Percentiles rank a stretch among this genome's conserved stretches.
Evolutionary conservation across 2,888 invertebrate genomes (phyloP).

Genomic region (Falcaria lacertinaria): DNA sequence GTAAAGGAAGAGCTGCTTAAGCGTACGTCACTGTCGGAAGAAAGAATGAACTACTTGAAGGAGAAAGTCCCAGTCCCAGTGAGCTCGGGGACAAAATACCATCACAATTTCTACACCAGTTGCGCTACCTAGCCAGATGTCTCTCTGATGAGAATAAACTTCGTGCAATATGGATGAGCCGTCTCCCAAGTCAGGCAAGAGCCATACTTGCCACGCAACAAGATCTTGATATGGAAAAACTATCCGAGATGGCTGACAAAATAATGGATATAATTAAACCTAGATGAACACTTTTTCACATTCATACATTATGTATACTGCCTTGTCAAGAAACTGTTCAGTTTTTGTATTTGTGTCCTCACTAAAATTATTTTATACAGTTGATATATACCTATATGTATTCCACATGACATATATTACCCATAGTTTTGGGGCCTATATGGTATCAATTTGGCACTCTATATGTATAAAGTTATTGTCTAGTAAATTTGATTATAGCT

Average conservation of each 20-base stretch:
- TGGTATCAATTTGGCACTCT: too few species aligned
- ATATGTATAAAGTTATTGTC: too few species aligned
- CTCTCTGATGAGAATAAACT: not conserved
- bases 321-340: too few species aligned
- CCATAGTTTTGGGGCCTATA: too few species aligned
- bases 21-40: not conserved
- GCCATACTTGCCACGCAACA: not conserved
- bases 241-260: not conserved
- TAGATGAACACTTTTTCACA: too few species aligned
- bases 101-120: not conserved
- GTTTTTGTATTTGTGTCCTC: too few species aligned
- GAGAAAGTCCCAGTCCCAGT: not conserved
- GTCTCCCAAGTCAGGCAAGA: not conserved
- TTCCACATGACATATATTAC: too few species aligned
- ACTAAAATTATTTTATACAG: too few species aligned
- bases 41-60: not conserved
- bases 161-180: not conserved
- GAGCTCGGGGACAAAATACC: not conserved
- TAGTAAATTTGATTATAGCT: too few species aligned
- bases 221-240: not conserved
- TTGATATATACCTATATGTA: too few species aligned
- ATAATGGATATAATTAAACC: not conserved
- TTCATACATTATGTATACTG: too few species aligned
- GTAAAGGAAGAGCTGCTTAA: not conserved
- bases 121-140: not conserved